Percentiles rank a stretch among this genome's conserved stretches.
Evolutionary conservation across 2,113 vertebrate species (phyloP).

Genomic region (Rissa tridactyla): DNA sequence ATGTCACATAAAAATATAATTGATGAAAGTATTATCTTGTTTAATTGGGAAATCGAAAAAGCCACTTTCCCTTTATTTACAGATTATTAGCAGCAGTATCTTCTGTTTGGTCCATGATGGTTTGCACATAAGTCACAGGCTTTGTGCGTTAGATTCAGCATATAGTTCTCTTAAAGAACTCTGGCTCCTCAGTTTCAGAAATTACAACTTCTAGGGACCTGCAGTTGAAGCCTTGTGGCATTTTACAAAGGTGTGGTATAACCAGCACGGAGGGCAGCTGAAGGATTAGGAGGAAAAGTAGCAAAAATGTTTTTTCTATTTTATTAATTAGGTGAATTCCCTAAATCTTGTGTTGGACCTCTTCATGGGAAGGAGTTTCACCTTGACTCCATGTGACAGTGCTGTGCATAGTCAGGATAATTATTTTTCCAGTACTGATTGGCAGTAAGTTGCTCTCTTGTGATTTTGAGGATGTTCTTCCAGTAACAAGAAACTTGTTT

Average conservation of each 20-base stretch:
- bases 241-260: fast-evolving
- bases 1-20: conserved; percentile 65
- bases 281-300: neutral
- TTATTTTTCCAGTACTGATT: conserved; percentile 18
- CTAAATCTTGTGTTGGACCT: neutral
- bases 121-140: neutral
- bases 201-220: neutral
- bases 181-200: neutral
- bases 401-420: neutral
- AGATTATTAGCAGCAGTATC: conserved; percentile 40
- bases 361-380: neutral
- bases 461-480: conserved; percentile 34
- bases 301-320: neutral
- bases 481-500: neutral
- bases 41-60: conserved; percentile 67
- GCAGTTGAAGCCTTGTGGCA: neutral
- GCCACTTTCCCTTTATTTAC: conserved; percentile 63
- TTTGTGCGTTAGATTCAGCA: neutral
- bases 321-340: neutral
- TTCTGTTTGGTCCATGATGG: neutral
- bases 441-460: neutral
- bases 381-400: neutral
- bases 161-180: neutral
- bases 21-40: conserved; percentile 56
- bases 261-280: neutral